These are phyloP conservation scores for Theretra japonica DNA, from an alignment of 2,888 invertebrate genomes.

Conservation along the genomic window DNA sequence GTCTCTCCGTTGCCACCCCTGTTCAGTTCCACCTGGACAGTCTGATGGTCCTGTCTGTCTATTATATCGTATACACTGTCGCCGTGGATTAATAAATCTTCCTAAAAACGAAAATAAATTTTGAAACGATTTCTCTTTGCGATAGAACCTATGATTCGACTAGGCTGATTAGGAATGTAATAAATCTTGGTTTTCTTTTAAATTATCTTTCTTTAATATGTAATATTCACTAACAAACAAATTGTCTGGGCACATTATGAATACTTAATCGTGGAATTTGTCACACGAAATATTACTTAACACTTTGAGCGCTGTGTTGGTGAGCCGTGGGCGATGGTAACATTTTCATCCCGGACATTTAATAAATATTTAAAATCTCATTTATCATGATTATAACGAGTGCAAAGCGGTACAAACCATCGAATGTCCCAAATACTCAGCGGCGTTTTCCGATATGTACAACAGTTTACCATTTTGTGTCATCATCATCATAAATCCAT, in stretches of 20 bases:
- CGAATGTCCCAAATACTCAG: constrained; percentile 99
- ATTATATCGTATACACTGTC: constrained; percentile 99
- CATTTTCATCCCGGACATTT: no score
- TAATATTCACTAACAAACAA: no score
- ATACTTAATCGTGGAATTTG: no score
- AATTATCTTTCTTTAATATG: no score
- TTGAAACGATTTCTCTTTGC: neutral
- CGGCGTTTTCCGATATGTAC: constrained; percentile 99
- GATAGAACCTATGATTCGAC: no score
- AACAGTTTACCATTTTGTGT: constrained; percentile 98
- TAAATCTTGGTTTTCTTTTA: no score
- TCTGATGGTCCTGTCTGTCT: constrained; percentile 98
- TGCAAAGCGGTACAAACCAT: constrained; percentile 87
- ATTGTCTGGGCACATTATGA: no score
- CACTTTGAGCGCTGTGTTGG: no score
- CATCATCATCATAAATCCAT: constrained; percentile 99
- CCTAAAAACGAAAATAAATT: constrained; percentile 85
- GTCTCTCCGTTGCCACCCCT: constrained; percentile 82
- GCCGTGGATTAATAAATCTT: constrained; percentile 98
- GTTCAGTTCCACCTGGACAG: constrained; percentile 96
- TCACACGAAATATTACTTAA: no score
- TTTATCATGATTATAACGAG: neutral
- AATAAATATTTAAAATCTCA: no score
- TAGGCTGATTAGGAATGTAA: no score
- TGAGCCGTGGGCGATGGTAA: no score